Evolutionary conservation across 2,888 invertebrate genomes (phyloP).

Genomic region (Drosophila gaucha): DNA sequence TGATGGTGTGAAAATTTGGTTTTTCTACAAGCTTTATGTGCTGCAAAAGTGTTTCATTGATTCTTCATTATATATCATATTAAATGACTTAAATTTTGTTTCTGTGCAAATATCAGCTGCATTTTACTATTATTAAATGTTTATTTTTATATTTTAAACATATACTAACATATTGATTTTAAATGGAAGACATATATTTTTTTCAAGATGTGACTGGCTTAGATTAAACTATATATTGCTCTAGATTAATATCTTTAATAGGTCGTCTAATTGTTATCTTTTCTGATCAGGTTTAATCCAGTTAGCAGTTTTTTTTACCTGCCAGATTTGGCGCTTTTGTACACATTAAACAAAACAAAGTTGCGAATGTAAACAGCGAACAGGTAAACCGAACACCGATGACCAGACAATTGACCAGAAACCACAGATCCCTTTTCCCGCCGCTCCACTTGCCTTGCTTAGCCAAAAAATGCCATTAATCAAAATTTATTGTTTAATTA

Average conservation of each 20-base stretch:
- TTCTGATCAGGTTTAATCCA: slow-evolving; percentile 3
- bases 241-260: neutral
- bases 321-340: slow-evolving; percentile 38
- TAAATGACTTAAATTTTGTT: too few relatives aligned
- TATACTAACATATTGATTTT: neutral
- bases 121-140: too few relatives aligned
- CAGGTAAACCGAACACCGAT: slow-evolving; percentile 45
- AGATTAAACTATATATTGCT: neutral
- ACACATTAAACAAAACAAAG: slow-evolving; percentile 41
- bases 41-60: slow-evolving; percentile 38
- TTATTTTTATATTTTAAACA: too few relatives aligned
- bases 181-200: too few relatives aligned
- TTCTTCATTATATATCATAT: slow-evolving; percentile 16
- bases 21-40: slow-evolving; percentile 39
- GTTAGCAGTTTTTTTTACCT: slow-evolving; percentile 21
- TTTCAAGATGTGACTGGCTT: neutral
- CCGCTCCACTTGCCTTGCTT: neutral
- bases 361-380: slow-evolving; percentile 60
- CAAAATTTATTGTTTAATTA: slow-evolving; percentile 80
- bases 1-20: slow-evolving; percentile 62
- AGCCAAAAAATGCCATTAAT: slow-evolving; percentile 67
- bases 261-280: neutral
- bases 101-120: neutral
- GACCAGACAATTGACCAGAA: slow-evolving; percentile 44
- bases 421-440: slow-evolving; percentile 13